Conservation (phyloP, 2,113 vertebrate species). For the Rhizomys pruinosus region DNA sequence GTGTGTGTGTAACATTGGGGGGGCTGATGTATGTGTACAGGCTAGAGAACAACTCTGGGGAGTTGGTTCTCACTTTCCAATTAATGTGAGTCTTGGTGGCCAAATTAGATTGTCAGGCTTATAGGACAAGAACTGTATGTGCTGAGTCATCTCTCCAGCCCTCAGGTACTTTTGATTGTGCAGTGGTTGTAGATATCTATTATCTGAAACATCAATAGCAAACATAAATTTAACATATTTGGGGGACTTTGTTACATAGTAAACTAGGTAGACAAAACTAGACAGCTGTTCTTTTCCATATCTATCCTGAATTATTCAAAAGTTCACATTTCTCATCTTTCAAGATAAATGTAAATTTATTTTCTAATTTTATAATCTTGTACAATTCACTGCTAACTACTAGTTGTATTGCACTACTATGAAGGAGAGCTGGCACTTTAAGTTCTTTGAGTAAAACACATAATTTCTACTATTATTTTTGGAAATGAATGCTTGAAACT, state of each 20-base stretch:
- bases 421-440: neutral
- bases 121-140: neutral
- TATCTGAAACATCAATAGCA: conserved; percentile 14
- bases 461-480: conserved; percentile 5
- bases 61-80: neutral
- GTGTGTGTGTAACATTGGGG: neutral
- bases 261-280: neutral
- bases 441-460: neutral
- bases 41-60: too few relatives aligned
- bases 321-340: neutral
- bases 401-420: neutral
- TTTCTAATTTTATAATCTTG: neutral
- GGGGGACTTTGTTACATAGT: conserved; percentile 2
- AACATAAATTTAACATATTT: conserved; percentile 29
- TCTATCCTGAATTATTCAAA: neutral
- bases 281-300: neutral
- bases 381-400: neutral
- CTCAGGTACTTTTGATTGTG: neutral
- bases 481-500: conserved; percentile 42
- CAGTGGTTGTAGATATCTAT: conserved; percentile 19
- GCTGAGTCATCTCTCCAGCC: neutral
- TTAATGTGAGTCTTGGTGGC: neutral
- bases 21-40: neutral
- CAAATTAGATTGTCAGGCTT: neutral
- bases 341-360: neutral